phyloP scores from a whole-genome alignment of 2,888 invertebrate species.

The Rapana venosa region DNA sequence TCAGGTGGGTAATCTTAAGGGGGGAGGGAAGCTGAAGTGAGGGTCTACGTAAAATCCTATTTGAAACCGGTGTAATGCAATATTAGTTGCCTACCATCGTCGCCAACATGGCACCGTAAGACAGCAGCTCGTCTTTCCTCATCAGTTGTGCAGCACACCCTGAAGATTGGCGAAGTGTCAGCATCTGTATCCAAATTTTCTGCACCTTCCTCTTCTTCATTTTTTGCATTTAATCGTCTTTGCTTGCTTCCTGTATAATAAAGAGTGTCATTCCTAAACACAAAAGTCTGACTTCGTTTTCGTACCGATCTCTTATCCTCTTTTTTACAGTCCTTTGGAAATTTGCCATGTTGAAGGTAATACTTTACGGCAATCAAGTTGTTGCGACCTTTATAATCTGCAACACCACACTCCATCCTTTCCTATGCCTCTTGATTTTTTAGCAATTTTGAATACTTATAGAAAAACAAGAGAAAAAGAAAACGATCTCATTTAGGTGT shows the following conservation, averaged over 20 bases:
- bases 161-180: neutral
- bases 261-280: constrained; percentile 49
- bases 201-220: constrained; percentile 46
- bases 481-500: constrained; percentile 38
- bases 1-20: constrained; percentile 15
- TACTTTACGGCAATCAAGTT: constrained; percentile 49
- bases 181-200: constrained; percentile 29
- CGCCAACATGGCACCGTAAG: constrained; percentile 44
- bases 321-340: constrained; percentile 51
- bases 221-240: constrained; percentile 44
- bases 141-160: constrained; percentile 39
- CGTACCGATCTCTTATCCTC: constrained; percentile 58
- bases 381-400: constrained; percentile 48
- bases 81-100: constrained; percentile 45
- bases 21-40: constrained; percentile 21
- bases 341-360: constrained; percentile 47
- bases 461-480: neutral
- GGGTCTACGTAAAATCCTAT: constrained; percentile 35
- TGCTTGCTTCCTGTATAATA: constrained; percentile 49
- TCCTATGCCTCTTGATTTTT: constrained; percentile 9
- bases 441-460: neutral
- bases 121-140: constrained; percentile 48
- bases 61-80: constrained; percentile 24
- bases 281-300: constrained; percentile 61
- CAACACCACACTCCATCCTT: constrained; percentile 19